Evolutionary conservation across 2,888 invertebrate genomes (phyloP).

Genomic region (Synanthedon andrenaeformis): DNA sequence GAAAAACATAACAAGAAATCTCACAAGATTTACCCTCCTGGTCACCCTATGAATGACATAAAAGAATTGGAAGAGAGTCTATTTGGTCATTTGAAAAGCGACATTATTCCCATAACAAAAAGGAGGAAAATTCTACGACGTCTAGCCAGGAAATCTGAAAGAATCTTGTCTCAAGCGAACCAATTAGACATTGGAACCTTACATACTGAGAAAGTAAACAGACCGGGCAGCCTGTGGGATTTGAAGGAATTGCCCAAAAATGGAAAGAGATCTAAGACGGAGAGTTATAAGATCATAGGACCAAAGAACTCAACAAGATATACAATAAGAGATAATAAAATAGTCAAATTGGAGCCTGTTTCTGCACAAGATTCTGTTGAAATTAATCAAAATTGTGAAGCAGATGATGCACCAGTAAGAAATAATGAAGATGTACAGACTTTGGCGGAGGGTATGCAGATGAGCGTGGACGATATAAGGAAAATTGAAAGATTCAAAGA

Average conservation of each 20-base stretch:
- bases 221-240: slow-evolving; percentile 56
- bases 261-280: slow-evolving; percentile 9
- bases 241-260: slow-evolving; percentile 28
- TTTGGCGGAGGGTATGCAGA: slow-evolving; percentile 55
- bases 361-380: slow-evolving; percentile 9
- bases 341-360: slow-evolving; percentile 48
- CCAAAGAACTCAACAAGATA: slow-evolving; percentile 54
- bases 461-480: slow-evolving; percentile 64
- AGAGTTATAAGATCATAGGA: slow-evolving; percentile 22
- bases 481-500: slow-evolving; percentile 64
- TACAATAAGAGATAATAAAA: slow-evolving; percentile 61
- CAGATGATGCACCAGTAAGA: slow-evolving; percentile 47
- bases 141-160: slow-evolving; percentile 51
- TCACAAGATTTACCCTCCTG: slow-evolving; percentile 39
- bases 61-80: slow-evolving; percentile 58
- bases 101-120: slow-evolving; percentile 49
- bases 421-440: slow-evolving; percentile 43
- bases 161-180: slow-evolving; percentile 27
- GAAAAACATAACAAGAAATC: slow-evolving; percentile 20
- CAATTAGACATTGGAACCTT: slow-evolving; percentile 18
- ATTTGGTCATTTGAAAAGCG: slow-evolving; percentile 52
- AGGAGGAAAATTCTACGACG: slow-evolving; percentile 57
- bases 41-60: slow-evolving; percentile 67
- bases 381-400: slow-evolving; percentile 25
- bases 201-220: slow-evolving; percentile 10